Base-by-base conservation (phyloP, 2,888 invertebrate species). In the Cerastis leucographa region DNA sequence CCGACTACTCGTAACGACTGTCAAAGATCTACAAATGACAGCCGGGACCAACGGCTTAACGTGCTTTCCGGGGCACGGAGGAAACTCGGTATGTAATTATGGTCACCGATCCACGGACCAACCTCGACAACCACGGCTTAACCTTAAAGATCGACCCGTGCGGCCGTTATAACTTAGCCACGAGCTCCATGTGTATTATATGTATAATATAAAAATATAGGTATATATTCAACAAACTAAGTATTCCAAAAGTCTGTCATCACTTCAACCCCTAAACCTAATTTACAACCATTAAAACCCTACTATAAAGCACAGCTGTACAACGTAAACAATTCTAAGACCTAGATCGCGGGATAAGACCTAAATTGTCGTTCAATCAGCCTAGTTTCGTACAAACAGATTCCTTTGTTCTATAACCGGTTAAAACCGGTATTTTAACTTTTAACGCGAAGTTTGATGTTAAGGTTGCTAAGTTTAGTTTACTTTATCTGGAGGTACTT, bases 341-440 rank as follows among this genome's bases (percentile, higher is more conserved):
- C 89, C 89, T 90, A 92, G 91, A 92, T 92, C 83, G 70, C 68
- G 59, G 88, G 90, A 90, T 92, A 90, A 91, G 86, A 77, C 89
- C 88, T 90, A 90, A 91, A 92, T 89, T 91, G 92, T 91, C 91
- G 88, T 91, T 91, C 91, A 92, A 93, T 93, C 93, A 92, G 90
- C 92, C 93, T 91, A 93, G 90, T 89, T 91, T 84, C 86, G 74
- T 72, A 83, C 77, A 74, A 77, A 87, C 78, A 88, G 90, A 93
- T 90, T 91, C 91, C 93, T 93, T 93, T 93, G 93, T 94, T 91
- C 89, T 71, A 76, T 17, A 84, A 87, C 87, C 76, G 79, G 88
- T 81, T 87, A 19, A 40, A 81, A 87, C 88, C 84, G 78, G 89
- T 86, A 74, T 80, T 79, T 40, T 73, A 79, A 87, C 80, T 86